Conservation (phyloP, 2,113 vertebrate genomes). For the Campylorhamphus procurvoides region DNA sequence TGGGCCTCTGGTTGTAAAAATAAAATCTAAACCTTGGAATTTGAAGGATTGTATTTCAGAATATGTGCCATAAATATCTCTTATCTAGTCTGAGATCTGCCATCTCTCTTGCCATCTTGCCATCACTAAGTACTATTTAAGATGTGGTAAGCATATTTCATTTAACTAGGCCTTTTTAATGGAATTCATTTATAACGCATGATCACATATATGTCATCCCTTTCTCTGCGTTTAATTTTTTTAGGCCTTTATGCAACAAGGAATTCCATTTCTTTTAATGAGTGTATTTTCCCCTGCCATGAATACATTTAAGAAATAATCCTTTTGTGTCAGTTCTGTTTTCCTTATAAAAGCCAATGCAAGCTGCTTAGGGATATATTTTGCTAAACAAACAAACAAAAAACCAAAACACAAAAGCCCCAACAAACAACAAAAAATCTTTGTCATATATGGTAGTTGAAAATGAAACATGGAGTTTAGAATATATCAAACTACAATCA, state of each 20-base stretch:
- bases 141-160: neutral
- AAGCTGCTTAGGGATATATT: neutral
- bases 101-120: neutral
- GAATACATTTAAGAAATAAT: neutral
- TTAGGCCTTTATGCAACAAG: neutral
- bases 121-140: neutral
- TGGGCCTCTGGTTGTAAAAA: neutral
- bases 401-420: neutral
- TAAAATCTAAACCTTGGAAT: neutral
- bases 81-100: neutral
- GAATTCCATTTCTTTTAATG: neutral
- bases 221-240: neutral
- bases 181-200: neutral
- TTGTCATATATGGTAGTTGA: neutral
- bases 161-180: neutral
- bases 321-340: neutral
- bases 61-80: neutral
- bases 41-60: neutral
- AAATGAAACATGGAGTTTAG: neutral
- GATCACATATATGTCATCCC: neutral
- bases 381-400: neutral
- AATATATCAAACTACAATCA: neutral
- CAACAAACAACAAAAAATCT: neutral
- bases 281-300: neutral
- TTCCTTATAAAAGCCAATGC: neutral